phyloP scores from a whole-genome alignment of 2,888 invertebrate species.

The Aleiodes leptofemur region DNA sequence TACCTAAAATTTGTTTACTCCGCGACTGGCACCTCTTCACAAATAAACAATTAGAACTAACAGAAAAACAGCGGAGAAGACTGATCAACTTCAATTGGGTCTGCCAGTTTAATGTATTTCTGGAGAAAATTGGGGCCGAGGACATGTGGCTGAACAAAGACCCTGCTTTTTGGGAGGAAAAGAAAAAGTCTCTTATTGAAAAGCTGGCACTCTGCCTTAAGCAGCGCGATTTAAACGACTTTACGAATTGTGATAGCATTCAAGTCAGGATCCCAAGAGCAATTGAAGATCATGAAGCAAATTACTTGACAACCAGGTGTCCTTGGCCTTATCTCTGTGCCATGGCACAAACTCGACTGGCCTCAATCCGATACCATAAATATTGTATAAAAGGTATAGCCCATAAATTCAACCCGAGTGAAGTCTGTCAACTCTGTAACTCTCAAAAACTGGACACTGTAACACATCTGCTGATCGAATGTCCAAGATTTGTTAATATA shows the following conservation, averaged over 20 bases:
- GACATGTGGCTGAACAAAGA: conserved; percentile 13
- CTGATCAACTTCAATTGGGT: conserved; percentile 29
- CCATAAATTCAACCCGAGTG: background rate
- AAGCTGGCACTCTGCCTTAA: background rate
- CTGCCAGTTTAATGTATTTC: conserved; percentile 11
- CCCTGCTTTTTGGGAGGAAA: background rate
- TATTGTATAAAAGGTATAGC: background rate
- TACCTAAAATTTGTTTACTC: conserved; percentile 36
- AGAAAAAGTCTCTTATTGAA: background rate
- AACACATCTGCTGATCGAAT: background rate
- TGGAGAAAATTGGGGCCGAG: conserved; percentile 7
- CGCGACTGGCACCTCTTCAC: background rate
- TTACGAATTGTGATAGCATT: background rate
- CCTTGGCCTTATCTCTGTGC: background rate
- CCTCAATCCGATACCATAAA: background rate
- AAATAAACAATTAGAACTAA: background rate
- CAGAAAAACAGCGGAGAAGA: background rate
- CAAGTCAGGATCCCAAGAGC: background rate
- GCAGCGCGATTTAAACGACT: background rate
- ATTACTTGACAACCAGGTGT: background rate
- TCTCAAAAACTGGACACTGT: background rate
- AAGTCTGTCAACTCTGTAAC: background rate
- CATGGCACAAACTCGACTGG: background rate
- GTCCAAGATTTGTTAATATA: background rate
- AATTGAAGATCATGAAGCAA: background rate